Evolutionary conservation across 1,140 invertebrate genomes (phyloP), one percentile per base, ranked within the genome.

Genomic region (Physella acuta): DNA sequence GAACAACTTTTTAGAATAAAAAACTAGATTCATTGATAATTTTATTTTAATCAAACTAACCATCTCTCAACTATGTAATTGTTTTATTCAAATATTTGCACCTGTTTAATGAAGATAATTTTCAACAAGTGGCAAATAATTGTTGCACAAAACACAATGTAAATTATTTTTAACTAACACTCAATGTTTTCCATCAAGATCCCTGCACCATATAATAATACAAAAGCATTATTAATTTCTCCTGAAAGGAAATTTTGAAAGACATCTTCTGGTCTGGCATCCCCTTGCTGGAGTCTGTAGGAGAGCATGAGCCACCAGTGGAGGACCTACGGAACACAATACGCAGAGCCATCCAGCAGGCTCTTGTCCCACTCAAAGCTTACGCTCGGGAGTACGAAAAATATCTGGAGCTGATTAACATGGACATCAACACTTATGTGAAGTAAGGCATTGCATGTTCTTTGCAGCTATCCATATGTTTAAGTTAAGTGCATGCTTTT

Each of bases 211-310:
- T n/a, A n/a, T n/a, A n/a, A n/a, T n/a, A n/a, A n/a, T n/a, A n/a
- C n/a, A n/a, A n/a, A n/a, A n/a, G n/a, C n/a, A n/a, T n/a, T n/a
- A n/a, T n/a, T n/a, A n/a, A n/a, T n/a, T n/a, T n/a, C n/a, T n/a
- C n/a, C n/a, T n/a, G n/a, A n/a, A n/a, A 90, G n/a, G 88, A 87
- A 72, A 86, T 92, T 2, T 80, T 92, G 80, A 86, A 87, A 3
- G 87, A 88, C 28, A 86, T 92, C 1, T 89, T 88, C 64, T 92
- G 90, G 82, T 88, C 91, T 0, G 87, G 87, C 8, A 89, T 90
- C 61, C 80, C 91, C 0, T 88, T 87, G 68, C 82, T 93, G 1
- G 91, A 90, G 5, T 90, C 90, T 3, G 89, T 92, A 20, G 90
- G 90, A 65, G 80, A 91, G 20, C 80, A 90, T 75, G 90, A 92